Conservation (phyloP, 1,140 invertebrate species). For the Orussus abietinus region DNA sequence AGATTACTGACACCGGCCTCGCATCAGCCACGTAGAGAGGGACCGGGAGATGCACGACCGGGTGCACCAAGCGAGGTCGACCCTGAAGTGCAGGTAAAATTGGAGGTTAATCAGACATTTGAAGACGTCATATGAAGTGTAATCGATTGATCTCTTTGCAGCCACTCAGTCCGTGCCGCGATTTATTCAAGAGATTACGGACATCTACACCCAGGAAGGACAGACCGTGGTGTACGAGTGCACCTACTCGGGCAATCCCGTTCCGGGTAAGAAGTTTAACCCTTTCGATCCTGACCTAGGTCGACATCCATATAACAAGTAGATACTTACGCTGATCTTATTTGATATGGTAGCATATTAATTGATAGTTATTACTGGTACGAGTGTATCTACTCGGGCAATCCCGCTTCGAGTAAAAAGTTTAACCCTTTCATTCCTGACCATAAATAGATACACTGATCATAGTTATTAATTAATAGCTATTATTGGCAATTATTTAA, state of each 20-base stretch:
- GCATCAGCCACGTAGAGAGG: slow-evolving; percentile 21
- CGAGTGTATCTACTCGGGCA: slow-evolving; percentile 75
- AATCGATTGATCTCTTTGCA: slow-evolving; percentile 46
- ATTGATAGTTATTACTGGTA: no score
- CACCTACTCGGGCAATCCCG: slow-evolving; percentile 76
- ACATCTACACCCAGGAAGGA: slow-evolving; percentile 69
- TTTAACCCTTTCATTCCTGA: no score
- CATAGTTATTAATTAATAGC: no score
- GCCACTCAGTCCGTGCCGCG: slow-evolving; percentile 74
- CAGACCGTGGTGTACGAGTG: slow-evolving; percentile 74
- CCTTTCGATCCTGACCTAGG: no score
- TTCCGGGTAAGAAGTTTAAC: slow-evolving; percentile 78
- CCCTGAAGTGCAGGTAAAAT: slow-evolving; percentile 24
- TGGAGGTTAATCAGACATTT: background rate
- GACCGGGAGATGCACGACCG: no score
- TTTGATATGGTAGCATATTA: no score
- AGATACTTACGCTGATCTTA: no score
- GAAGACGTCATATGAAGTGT: no score
- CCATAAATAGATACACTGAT: no score
- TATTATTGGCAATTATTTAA: slow-evolving; percentile 12
- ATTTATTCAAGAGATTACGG: slow-evolving; percentile 76
- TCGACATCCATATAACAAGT: no score
- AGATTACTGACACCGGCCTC: slow-evolving; percentile 44
- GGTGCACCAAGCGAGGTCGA: no score
- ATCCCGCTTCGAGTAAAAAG: slow-evolving; percentile 78